Evolutionary conservation across 2,797 vertebrate species (phyloP).

Genomic region (Xyrichtys novacula): DNA sequence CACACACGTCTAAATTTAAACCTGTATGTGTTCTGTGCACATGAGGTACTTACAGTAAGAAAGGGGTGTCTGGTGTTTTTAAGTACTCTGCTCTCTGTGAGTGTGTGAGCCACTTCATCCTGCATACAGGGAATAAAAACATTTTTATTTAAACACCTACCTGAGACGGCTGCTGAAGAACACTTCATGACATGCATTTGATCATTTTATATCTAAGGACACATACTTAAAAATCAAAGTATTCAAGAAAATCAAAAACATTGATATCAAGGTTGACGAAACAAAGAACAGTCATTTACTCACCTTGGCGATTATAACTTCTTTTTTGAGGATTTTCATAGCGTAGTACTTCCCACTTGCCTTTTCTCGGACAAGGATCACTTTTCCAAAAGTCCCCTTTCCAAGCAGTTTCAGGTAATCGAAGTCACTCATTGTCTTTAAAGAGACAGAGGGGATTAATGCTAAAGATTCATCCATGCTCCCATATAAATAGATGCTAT

Average conservation of each 20-base stretch:
- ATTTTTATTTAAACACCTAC: slow-evolving; percentile 16
- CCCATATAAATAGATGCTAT: background rate
- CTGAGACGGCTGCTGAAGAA: slow-evolving; percentile 3
- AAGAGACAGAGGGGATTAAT: slow-evolving; percentile 15
- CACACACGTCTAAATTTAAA: slow-evolving; percentile 21
- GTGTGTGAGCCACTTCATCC: slow-evolving; percentile 98
- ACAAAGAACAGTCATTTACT: background rate
- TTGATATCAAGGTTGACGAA: background rate
- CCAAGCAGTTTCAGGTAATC: slow-evolving; percentile 99
- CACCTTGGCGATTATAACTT: slow-evolving; percentile 99
- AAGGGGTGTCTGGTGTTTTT: slow-evolving; percentile 98
- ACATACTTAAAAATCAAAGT: background rate
- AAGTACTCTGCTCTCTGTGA: slow-evolving; percentile 97
- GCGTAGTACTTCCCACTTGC: slow-evolving; percentile 98
- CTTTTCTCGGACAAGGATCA: slow-evolving; percentile 97
- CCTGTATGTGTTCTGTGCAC: slow-evolving; percentile 11
- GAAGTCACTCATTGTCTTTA: slow-evolving; percentile 99
- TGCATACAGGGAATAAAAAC: slow-evolving; percentile 63
- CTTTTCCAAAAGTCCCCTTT: slow-evolving; percentile 98
- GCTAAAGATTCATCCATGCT: background rate
- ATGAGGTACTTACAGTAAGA: slow-evolving; percentile 91
- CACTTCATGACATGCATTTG: slow-evolving; percentile 6
- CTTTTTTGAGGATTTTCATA: slow-evolving; percentile 99
- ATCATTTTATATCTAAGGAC: background rate
- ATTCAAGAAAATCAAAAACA: background rate